phyloP scores from a whole-genome alignment of 1,140 invertebrate species.

The Bombyx mori region ASM3026992v2 NC_085126.1:2999001-2999500 shows the following conservation, averaged over 20 bases:
- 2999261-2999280: conserved; percentile 55
- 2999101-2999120: conserved; percentile 68
- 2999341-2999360: conserved; percentile 66
- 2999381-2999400: conserved; percentile 64
- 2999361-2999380: conserved; percentile 66
- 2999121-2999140: conserved; percentile 64
- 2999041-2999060: conserved; percentile 66
- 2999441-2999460: conserved; percentile 65
- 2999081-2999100: conserved; percentile 74
- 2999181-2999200: conserved; percentile 65
- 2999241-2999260: conserved; percentile 69
- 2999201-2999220: conserved; percentile 61
- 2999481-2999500: conserved; percentile 65
- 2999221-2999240: conserved; percentile 68
- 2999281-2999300: conserved; percentile 61
- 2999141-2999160: conserved; percentile 66
- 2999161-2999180: conserved; percentile 68
- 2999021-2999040: conserved; percentile 67
- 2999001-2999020: conserved; percentile 56
- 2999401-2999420: conserved; percentile 57
- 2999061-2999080: conserved; percentile 75
- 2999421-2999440: conserved; percentile 65
- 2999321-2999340: conserved; percentile 68
- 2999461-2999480: conserved; percentile 68
- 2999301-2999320: conserved; percentile 65